Base-by-base conservation (phyloP, 2,888 invertebrate genomes). In the Orthosia gracilis region DNA sequence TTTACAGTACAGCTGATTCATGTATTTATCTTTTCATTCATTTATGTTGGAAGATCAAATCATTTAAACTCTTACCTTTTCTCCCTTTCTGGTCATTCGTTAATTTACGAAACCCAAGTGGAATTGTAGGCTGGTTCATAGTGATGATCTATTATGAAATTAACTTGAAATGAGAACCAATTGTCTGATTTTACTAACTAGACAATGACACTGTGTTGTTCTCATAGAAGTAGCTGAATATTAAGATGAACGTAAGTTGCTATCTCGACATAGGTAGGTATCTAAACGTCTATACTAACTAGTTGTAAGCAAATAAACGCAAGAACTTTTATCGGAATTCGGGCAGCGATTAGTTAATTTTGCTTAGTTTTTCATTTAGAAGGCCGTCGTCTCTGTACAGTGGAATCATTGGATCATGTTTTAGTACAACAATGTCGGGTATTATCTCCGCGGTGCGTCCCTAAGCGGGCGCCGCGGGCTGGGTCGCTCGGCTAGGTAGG, bases 401-500 rank as follows among this genome's bases (percentile, higher is more conserved):
- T 64, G 57, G 49, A 81, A 80, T 80, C 87, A 92, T 90, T 92
- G 87, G 91, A 91, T 83, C 88, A 89, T 84, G 86, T 87, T 83
- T 85, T 85, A 75, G 79, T 87, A 82, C 83, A 87, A 89, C 87
- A 86, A 87, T 89, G 88, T 88, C 52, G 58, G 58, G 54, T 74
- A 68, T 70, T 73, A 78, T 83, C 79, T 87, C 80, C 76, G 45
- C 17, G 82, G 79, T 80, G 87, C 76, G 84, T 82, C 83, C 86
- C 87, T 84, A 86, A 80, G 85, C 79, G 54, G 58, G 62, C 55
- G 71, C 80, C 83, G 68, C 84, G 84, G 83, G 85, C 80, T 84
- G 85, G 88, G 89, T 86, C 87, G 90, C 82, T 89, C 85, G 90
- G 89, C 92, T 93, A 92, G 93, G 91, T 91, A 92, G 93, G 91